Evolutionary conservation across 2,113 vertebrate species (phyloP), one percentile per base, ranked within the genome.

Genomic region (Otus sunia): DNA sequence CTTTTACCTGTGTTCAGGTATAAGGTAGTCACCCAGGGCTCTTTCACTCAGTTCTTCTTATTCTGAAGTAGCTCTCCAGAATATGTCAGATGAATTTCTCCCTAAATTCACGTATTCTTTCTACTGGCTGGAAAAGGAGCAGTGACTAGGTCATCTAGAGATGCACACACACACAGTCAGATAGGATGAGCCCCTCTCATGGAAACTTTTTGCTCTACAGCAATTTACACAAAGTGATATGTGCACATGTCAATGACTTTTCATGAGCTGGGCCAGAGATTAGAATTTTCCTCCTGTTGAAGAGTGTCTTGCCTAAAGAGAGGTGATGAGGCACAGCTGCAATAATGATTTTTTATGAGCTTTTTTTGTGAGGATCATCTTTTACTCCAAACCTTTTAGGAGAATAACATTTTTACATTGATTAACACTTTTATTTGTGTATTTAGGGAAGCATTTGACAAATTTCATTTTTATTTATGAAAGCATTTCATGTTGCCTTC

Each of bases 381-480:
- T 92, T 92, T 85, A 81, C 94, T 64, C 45, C 17, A 82, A 78
- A 62, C 41, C 49, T 66, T 85, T 95, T 78, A 87, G 53, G 78
- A 62, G 5, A 84, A 89, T 27, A 69, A 55, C 2, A 50, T 72
- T 94, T 96, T 87, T 78, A 53, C 56, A 90, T 69, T 91, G 92
- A 94, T 92, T 94, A 87, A 53, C 55, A 12, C 71, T 91, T 87
- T 59, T 67, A 47, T 67, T 83, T 91, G 27, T 75, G 47, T 79
- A 75, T 90, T 82, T 91, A 62, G 71, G 56, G 77, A 92, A 95
- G 36, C 72, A 77, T 78, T 93, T 93, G 69, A 81, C 49, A 91
- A 71, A 92, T 85, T 82, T 81, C 69, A 64, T 82, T 92, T 94
- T 89, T 94, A 85, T 96, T 92, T 96, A 84, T 85, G 74, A 90